These are phyloP conservation scores for Grus americana DNA, from an alignment of 2,113 vertebrate genomes.

Conservation along the genomic window DNA sequence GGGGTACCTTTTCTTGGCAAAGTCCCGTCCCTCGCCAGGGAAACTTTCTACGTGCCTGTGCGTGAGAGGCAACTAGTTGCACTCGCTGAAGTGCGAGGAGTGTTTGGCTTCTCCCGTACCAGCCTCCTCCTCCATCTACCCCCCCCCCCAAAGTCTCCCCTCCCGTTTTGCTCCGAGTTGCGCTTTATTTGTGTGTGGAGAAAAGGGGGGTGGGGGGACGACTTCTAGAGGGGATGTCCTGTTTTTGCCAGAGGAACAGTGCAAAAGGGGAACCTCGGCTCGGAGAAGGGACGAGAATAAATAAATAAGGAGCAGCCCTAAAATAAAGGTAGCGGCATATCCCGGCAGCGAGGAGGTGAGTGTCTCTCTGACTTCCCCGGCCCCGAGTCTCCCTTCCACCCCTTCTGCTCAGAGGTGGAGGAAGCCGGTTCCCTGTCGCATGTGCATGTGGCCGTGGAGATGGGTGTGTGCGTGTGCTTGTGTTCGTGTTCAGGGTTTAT, in stretches of 20 bases:
- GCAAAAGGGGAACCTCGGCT: conserved; percentile 15
- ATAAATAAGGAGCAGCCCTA: conserved; percentile 24
- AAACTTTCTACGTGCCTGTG: neutral
- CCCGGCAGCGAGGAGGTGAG: conserved; percentile 52
- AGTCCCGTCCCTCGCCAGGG: neutral
- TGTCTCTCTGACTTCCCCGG: neutral
- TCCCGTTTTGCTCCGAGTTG: neutral
- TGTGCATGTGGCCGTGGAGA: neutral
- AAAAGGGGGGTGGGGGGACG: neutral
- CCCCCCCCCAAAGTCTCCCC: neutral
- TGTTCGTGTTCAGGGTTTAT: neutral
- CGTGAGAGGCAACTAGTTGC: neutral
- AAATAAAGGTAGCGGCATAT: conserved; percentile 8
- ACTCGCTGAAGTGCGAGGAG: neutral
- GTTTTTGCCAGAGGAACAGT: conserved; percentile 22
- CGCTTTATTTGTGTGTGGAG: conserved; percentile 10
- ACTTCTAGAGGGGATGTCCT: conserved; percentile 48
- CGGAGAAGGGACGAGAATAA: conserved; percentile 22
- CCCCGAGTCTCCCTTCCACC: neutral
- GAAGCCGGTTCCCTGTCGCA: neutral
- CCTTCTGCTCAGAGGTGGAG: neutral
- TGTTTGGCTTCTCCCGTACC: neutral
- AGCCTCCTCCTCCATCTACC: neutral
- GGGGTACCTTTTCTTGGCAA: neutral
- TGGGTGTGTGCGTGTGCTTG: neutral